Evolutionary conservation across 2,797 vertebrate species (phyloP).

Genomic region (Spinus olivaceus): DNA sequence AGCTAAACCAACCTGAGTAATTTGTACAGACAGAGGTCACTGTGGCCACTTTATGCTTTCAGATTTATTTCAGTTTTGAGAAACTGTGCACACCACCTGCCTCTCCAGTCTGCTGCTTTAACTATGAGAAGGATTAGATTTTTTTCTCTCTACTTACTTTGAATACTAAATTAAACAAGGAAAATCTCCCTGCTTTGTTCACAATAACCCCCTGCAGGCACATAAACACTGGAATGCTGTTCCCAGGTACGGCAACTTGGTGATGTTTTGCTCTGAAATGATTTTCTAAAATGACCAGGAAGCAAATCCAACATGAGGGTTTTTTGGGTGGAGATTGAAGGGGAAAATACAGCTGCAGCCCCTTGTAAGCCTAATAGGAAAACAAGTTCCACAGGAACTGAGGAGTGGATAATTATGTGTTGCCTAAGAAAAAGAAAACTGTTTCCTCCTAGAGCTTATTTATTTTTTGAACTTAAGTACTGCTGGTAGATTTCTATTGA

Average conservation of each 20-base stretch:
- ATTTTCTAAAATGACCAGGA: background rate
- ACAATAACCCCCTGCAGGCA: accelerated
- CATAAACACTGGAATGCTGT: background rate
- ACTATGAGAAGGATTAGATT: background rate
- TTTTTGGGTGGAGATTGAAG: background rate
- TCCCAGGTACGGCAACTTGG: background rate
- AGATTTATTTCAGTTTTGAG: background rate
- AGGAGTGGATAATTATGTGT: conserved; percentile 43
- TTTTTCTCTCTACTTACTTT: background rate
- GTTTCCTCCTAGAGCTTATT: background rate
- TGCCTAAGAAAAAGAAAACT: conserved; percentile 18
- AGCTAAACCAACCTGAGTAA: background rate
- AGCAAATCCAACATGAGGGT: background rate
- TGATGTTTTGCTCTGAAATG: background rate
- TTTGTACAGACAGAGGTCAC: background rate
- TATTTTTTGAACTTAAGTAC: background rate
- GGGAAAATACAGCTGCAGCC: conserved; percentile 20
- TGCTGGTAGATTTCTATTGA: background rate
- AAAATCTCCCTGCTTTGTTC: background rate
- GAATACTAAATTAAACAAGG: background rate
- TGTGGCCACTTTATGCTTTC: background rate
- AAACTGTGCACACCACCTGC: background rate
- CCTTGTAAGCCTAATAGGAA: background rate
- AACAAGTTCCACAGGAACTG: background rate
- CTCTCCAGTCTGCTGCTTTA: background rate